Evolutionary conservation across 2,888 invertebrate genomes (phyloP).

Genomic region (Platycheirus rosarum): DNA sequence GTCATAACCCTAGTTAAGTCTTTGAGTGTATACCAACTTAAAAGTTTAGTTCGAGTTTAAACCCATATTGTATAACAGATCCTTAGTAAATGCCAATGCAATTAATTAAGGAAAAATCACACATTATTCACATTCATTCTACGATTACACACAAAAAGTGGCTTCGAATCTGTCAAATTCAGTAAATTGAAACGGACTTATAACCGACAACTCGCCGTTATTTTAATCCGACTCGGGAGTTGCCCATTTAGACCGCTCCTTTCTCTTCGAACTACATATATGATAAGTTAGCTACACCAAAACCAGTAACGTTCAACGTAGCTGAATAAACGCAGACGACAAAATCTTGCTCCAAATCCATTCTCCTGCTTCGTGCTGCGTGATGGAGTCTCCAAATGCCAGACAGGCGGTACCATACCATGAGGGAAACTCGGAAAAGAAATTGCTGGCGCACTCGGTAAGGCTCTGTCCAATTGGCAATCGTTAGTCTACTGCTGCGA

Average conservation of each 20-base stretch:
- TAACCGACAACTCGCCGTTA: constrained; percentile 9
- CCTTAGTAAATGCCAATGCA: no score
- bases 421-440: constrained; percentile 33
- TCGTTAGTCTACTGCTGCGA: constrained; percentile 56
- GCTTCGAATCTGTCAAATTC: constrained; percentile 34
- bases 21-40: no score
- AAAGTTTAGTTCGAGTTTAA: no score
- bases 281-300: no score
- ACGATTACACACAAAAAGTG: not conserved
- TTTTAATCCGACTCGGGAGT: constrained; percentile 43
- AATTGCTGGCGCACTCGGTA: constrained; percentile 18
- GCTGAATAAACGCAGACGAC: constrained; percentile 25
- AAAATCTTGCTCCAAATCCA: constrained; percentile 53
- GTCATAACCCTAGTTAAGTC: no score
- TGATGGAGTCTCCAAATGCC: constrained; percentile 14
- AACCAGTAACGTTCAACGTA: constrained; percentile 27
- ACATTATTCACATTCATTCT: no score
- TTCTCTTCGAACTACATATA: constrained; percentile 38
- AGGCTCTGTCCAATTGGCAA: constrained; percentile 24
- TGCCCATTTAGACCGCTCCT: constrained; percentile 17
- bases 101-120: no score
- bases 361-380: constrained; percentile 41
- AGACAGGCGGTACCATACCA: not conserved
- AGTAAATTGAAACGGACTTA: constrained; percentile 45
- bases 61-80: no score